Conservation (phyloP, 2,113 vertebrate genomes). For the Taxidea taxus region DNA sequence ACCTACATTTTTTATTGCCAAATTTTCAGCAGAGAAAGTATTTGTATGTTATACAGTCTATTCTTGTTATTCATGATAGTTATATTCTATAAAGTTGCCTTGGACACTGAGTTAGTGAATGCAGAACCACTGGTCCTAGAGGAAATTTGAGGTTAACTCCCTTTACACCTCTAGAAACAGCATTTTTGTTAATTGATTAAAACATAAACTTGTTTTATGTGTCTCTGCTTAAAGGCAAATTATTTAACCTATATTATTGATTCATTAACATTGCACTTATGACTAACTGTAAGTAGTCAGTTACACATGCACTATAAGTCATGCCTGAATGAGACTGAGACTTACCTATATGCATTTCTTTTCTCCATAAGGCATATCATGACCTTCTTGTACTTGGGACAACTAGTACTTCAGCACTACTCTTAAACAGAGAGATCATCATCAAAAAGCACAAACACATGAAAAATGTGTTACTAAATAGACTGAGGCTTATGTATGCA, state of each 20-base stretch:
- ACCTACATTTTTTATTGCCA: not conserved
- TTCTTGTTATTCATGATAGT: not conserved
- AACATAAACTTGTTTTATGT: not conserved
- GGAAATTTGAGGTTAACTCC: not conserved
- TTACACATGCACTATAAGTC: not conserved
- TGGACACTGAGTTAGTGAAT: not conserved
- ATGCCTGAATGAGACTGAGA: not conserved
- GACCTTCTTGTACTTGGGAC: not conserved
- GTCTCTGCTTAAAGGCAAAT: not conserved
- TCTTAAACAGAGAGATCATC: not conserved
- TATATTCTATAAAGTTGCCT: not conserved
- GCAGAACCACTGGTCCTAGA: not conserved
- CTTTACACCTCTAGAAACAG: not conserved
- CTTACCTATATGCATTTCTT: not conserved
- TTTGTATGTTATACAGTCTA: not conserved
- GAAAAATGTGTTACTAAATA: not conserved
- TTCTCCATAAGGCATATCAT: not conserved
- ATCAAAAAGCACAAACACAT: not conserved
- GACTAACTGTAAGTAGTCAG: too few relatives aligned
- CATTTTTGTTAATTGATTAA: not conserved
- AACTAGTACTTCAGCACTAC: not conserved
- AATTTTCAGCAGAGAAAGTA: not conserved
- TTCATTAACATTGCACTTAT: not conserved
- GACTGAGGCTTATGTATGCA: not conserved
- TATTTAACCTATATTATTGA: not conserved